Percentiles rank a stretch among this genome's conserved stretches.
phyloP scores from a whole-genome alignment of 2,113 vertebrate genomes.

The Delphinapterus leucas region DNA sequence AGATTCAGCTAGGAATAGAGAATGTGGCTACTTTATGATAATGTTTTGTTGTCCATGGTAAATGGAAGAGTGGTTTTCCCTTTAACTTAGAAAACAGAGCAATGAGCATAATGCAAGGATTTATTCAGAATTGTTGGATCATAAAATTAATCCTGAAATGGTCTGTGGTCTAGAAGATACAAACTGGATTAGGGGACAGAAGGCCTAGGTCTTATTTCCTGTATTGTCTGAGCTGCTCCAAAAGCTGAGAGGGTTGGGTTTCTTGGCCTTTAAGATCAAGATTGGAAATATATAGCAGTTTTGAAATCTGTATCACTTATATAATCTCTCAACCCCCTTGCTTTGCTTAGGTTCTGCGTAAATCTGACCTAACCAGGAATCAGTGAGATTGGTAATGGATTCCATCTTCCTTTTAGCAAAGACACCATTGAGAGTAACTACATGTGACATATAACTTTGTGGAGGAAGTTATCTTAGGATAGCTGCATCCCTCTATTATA shows the following conservation, averaged over 20 bases:
- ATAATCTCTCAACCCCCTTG: background rate
- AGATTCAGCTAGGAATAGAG: background rate
- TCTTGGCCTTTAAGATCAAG: background rate
- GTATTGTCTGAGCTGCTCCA: background rate
- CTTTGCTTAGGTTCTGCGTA: background rate
- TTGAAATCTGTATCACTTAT: background rate
- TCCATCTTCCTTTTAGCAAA: background rate
- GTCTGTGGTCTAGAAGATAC: background rate
- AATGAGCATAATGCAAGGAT: background rate
- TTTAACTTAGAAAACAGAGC: background rate
- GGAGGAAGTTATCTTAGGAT: background rate
- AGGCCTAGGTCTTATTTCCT: background rate
- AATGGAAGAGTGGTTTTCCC: background rate
- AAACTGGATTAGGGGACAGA: background rate
- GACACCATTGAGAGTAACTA: background rate
- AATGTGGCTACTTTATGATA: background rate
- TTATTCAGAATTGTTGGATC: background rate
- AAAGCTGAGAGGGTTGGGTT: background rate
- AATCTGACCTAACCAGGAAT: background rate
- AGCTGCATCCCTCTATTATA: background rate
- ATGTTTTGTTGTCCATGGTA: background rate
- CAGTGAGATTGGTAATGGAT: background rate
- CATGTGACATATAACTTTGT: accelerated
- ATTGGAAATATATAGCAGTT: background rate
- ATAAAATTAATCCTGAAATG: constrained; percentile 27